Evolutionary conservation across 92 coral and sea anemone species (phyloP).

Genomic region (Phenganax marumi): DNA sequence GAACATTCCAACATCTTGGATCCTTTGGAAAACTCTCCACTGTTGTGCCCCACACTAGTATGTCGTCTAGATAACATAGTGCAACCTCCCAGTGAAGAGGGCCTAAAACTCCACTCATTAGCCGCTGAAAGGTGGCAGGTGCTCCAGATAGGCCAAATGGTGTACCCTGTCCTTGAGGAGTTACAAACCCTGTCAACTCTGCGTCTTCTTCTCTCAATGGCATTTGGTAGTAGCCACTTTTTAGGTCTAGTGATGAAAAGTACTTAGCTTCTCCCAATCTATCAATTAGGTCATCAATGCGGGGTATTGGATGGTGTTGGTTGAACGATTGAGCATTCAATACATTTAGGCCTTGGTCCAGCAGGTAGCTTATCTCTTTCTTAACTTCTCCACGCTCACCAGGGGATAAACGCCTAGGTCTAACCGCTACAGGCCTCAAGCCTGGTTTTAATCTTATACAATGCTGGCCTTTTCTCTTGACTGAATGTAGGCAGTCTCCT

Average conservation of each 20-base stretch:
- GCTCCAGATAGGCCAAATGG: slow-evolving; percentile 36
- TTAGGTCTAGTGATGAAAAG: slow-evolving; percentile 10
- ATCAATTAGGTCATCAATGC: slow-evolving; percentile 24
- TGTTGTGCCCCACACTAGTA: slow-evolving; percentile 18
- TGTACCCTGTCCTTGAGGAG: slow-evolving; percentile 31
- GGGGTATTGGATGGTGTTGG: slow-evolving; percentile 31
- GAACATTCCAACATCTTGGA: slow-evolving; percentile 33
- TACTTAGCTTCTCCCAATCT: slow-evolving; percentile 19
- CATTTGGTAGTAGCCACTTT: slow-evolving; percentile 2
- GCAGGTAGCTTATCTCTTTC: slow-evolving; percentile 16
- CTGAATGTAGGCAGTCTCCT: slow-evolving; percentile 17
- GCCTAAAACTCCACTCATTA: slow-evolving; percentile 23
- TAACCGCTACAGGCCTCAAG: slow-evolving; percentile 12
- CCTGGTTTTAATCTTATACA: slow-evolving; percentile 27
- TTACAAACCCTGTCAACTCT: slow-evolving; percentile 10
- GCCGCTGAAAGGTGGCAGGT: slow-evolving; percentile 29
- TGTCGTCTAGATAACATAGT: slow-evolving; percentile 5
- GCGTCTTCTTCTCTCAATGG: slow-evolving; percentile 1
- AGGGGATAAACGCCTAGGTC: slow-evolving; percentile 36
- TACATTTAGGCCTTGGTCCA: slow-evolving; percentile 9
- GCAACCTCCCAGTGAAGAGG: slow-evolving; percentile 19
- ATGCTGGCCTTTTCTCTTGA: not conserved
- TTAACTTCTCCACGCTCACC: slow-evolving; percentile 30
- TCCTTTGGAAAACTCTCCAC: not conserved
- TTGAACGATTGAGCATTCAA: slow-evolving; percentile 27